Base-by-base conservation (phyloP, 2,113 vertebrate species). In the Odobenus rosmarus region DNA sequence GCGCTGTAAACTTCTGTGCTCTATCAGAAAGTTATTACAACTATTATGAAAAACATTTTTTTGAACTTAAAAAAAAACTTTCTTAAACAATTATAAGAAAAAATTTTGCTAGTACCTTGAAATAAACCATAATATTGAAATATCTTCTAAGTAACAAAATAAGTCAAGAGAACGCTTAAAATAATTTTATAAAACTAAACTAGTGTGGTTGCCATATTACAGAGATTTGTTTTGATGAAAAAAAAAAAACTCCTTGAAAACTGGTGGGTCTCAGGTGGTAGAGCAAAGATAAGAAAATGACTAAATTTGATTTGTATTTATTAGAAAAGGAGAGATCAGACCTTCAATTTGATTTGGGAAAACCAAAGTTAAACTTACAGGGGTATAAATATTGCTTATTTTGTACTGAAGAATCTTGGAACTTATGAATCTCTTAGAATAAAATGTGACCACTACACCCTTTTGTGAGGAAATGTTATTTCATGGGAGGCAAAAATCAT, bases 231-330 rank as follows among this genome's bases (percentile, higher is more conserved):
- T 97, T 97, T 90, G 97, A 93, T 97, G 77, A 77, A 96, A 93
- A 88, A 36, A 46, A 76, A 80, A 95, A 77, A 46, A 33, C 49
- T 79, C 31, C 76, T 11, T 91, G 87, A 97, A 93, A 93, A 88
- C 53, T 69, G 24, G 77, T 97, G 42, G 42, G 82, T 93, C 96
- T 98, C 90, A 95, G 97, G 91, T 97, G 94, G 97, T 83, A 92
- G 88, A 94, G 33, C 82, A 95, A 92, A 89, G 51, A 64, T 89
- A 87, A 95, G 57, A 97, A 79, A 97, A 97, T 93, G 79, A 95
- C 67, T 95, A 95, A 94, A 97, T 95, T 93, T 83, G 89, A 97
- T 97, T 97, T 97, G 36, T 97, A 96, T 95, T 97, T 97, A 97
- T 97, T 96, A 95, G 62, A 96, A 88, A 97, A 90, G 31, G 15